Evolutionary conservation across 1,140 invertebrate genomes (phyloP).

Genomic region (Triops cancriformis): DNA sequence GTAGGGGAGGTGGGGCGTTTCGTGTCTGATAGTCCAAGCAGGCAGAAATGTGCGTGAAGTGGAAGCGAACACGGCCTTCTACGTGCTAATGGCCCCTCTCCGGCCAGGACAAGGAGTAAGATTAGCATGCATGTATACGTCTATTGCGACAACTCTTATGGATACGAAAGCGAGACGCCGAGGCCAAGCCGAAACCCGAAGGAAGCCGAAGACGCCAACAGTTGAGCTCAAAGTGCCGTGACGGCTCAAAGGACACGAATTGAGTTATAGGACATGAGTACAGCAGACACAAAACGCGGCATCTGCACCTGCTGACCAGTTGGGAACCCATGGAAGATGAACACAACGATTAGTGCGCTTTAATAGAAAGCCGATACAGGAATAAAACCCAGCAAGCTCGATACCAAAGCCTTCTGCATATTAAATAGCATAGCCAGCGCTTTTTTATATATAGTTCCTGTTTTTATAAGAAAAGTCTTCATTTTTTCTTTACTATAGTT

Average conservation of each 20-base stretch:
- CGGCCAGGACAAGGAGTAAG: conserved; percentile 2
- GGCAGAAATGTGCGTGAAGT: conserved; percentile 4
- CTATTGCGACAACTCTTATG: neutral
- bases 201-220: neutral
- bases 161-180: neutral
- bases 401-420: no score
- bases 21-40: neutral
- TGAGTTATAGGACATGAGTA: neutral
- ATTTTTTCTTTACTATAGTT: no score
- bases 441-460: no score
- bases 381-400: neutral
- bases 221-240: neutral
- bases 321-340: neutral
- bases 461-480: no score
- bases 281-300: neutral
- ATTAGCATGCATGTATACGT: neutral
- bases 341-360: neutral
- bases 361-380: neutral
- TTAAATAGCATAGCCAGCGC: no score
- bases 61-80: conserved; percentile 8
- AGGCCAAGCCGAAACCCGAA: neutral
- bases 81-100: conserved; percentile 5
- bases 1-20: neutral
- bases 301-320: conserved; percentile 9
- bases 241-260: conserved; percentile 5